Conservation (phyloP, 1,140 invertebrate genomes). For the Drosophila azteca region DNA sequence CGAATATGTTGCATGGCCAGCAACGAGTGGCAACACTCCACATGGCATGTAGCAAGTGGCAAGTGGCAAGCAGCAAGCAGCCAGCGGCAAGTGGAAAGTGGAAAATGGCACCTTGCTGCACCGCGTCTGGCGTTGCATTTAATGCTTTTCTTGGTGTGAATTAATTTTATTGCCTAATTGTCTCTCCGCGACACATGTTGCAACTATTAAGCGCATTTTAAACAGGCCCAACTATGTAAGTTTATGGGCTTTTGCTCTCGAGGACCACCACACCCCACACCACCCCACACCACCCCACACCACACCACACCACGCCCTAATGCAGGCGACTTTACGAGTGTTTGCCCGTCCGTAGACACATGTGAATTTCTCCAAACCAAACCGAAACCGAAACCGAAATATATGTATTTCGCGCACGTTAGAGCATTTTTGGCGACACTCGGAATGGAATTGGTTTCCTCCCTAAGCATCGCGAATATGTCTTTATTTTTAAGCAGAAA, state of each 20-base stretch:
- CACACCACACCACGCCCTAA: background rate
- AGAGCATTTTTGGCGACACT: slow-evolving; percentile 48
- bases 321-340: slow-evolving; percentile 25
- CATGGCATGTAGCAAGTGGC: background rate
- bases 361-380: slow-evolving; percentile 33
- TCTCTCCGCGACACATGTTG: slow-evolving; percentile 63
- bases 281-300: too few relatives aligned
- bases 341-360: background rate
- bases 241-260: slow-evolving; percentile 32
- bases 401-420: slow-evolving; percentile 17
- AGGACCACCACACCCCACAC: too few relatives aligned
- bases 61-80: slow-evolving; percentile 14
- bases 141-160: slow-evolving; percentile 67
- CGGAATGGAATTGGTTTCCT: slow-evolving; percentile 21
- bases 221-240: slow-evolving; percentile 57
- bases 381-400: slow-evolving; percentile 25
- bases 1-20: slow-evolving; percentile 59
- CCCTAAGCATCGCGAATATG: slow-evolving; percentile 43
- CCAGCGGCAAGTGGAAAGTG: slow-evolving; percentile 15
- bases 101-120: slow-evolving; percentile 37
- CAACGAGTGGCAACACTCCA: slow-evolving; percentile 38
- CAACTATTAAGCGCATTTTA: slow-evolving; percentile 65
- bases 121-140: slow-evolving; percentile 42
- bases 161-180: slow-evolving; percentile 70
- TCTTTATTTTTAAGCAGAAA: slow-evolving; percentile 64